Base-by-base conservation (phyloP, 2,888 invertebrate species). In the Stegophylla sp. region DNA sequence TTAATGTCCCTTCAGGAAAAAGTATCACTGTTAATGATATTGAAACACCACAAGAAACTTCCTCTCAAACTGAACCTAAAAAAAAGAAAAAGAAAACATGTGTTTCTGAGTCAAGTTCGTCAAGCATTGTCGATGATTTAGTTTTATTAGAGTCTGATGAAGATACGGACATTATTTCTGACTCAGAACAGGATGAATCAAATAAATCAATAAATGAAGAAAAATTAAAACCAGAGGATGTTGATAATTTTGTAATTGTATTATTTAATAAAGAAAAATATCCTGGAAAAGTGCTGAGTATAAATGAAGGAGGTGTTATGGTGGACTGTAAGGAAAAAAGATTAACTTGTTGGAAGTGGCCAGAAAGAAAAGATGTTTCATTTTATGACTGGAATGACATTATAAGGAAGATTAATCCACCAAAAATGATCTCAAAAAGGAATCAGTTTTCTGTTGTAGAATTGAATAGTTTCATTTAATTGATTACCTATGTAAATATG, bases 331-430 rank as follows among this genome's bases (percentile, higher is more conserved):
- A 23, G 56, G 56, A 56, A 23, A 51, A 51, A 51, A 34, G n/a
- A 51, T 51, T 51, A 51, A 51, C 51, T 15, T 51, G 51, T 51
- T 56, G 56, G 56, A 56, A 12, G 23, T 56, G 56, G 56, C 56
- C 56, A 23, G 9, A 23, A 56, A 51, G n/a, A 51, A 17, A 15
- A 51, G n/a, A 51, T 51, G n/a, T 51, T 15, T 51, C 51, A 51
- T 17, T 51, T 17, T 51, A 51, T 51, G 51, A 23, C 56, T 56
- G 56, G 56, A 23, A 56, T 23, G 56, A 56, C 20, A 9, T 56
- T 56, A 1, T 56, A 2, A 56, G 10, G 1, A 56, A 56, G 23
- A 56, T 23, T 3, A 56, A 56, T 56, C 56, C 56, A 56, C 56
- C 56, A 23, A 56, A 23, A 23, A 56, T 56, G 34, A 34, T 34